Evolutionary conservation across 1,140 invertebrate genomes (phyloP).

Genomic region (Diplogasteroides magnus): DNA sequence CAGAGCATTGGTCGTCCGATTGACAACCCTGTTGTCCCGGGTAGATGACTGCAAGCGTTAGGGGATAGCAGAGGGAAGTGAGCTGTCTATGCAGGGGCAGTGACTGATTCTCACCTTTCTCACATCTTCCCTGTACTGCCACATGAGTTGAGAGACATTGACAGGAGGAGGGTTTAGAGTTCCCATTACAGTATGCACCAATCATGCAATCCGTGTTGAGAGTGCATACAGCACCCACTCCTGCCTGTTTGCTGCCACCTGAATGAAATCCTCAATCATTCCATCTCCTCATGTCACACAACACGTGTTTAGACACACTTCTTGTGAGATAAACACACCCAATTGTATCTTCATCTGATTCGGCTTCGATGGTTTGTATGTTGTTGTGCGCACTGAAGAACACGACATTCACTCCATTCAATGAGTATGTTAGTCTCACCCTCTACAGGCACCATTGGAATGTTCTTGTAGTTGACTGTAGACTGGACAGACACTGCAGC

Average conservation of each 20-base stretch:
- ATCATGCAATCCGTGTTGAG: slow-evolving; percentile 52
- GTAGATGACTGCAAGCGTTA: slow-evolving; percentile 47
- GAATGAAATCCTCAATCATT: not conserved
- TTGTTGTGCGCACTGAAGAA: not conserved
- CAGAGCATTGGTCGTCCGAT: slow-evolving; percentile 44
- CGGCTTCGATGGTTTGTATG: slow-evolving; percentile 13
- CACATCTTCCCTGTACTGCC: slow-evolving; percentile 45
- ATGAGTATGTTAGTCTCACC: not conserved
- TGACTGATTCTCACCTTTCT: slow-evolving; percentile 41
- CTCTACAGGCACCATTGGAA: not conserved
- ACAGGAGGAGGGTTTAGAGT: slow-evolving; percentile 51
- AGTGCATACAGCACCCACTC: slow-evolving; percentile 46
- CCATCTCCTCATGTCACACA: too few relatives aligned
- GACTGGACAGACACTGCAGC: slow-evolving; percentile 4
- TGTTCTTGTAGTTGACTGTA: not conserved
- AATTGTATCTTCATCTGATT: slow-evolving; percentile 34
- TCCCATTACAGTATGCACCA: slow-evolving; percentile 54
- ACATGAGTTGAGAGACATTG: slow-evolving; percentile 55
- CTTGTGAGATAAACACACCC: not conserved
- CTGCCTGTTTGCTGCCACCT: slow-evolving; percentile 34
- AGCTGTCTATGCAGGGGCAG: too few relatives aligned
- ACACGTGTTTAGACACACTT: slow-evolving; percentile 1
- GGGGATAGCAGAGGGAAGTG: not conserved
- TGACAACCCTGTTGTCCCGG: slow-evolving; percentile 51
- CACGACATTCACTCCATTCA: too few relatives aligned